Conservation (phyloP, 1,140 invertebrate genomes). For the Cydia amplana region DNA sequence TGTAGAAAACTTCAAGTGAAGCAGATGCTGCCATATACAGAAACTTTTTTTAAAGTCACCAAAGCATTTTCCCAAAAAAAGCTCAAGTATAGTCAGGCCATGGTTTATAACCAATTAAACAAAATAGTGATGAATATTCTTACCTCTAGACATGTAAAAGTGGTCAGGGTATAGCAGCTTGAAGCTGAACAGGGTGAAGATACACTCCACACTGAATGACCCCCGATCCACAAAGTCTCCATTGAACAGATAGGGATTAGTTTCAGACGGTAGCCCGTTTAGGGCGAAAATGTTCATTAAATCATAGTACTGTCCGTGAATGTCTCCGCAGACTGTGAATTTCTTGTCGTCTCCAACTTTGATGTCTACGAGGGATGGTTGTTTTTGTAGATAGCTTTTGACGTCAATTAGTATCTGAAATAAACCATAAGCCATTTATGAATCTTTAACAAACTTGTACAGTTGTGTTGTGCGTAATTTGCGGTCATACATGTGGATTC, state of each 20-base stretch:
- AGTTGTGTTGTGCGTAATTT: too few relatives aligned
- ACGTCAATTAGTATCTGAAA: slow-evolving; percentile 94
- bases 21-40: too few relatives aligned
- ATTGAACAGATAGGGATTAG: slow-evolving; percentile 99
- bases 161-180: slow-evolving; percentile 98
- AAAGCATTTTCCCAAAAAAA: too few relatives aligned
- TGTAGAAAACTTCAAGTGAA: too few relatives aligned
- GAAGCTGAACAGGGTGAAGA: slow-evolving; percentile 98
- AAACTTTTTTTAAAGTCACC: too few relatives aligned
- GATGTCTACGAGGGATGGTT: slow-evolving; percentile 95
- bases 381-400: slow-evolving; percentile 90
- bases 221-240: slow-evolving; percentile 99
- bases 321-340: slow-evolving; percentile 99
- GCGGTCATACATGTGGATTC: too few relatives aligned
- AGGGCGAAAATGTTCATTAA: slow-evolving; percentile 98
- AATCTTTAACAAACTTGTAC: too few relatives aligned
- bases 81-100: too few relatives aligned
- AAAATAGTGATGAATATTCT: slow-evolving; percentile 48
- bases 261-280: slow-evolving; percentile 96
- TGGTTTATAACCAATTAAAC: too few relatives aligned
- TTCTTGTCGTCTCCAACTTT: slow-evolving; percentile 92
- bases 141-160: slow-evolving; percentile 98
- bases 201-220: slow-evolving; percentile 99
- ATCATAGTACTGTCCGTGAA: slow-evolving; percentile 99
- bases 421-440: too few relatives aligned